Evolutionary conservation across 64 coral and sea anemone genomes (phyloP), one percentile per base, ranked within the genome.

Genomic region (Montipora capricornis): DNA sequence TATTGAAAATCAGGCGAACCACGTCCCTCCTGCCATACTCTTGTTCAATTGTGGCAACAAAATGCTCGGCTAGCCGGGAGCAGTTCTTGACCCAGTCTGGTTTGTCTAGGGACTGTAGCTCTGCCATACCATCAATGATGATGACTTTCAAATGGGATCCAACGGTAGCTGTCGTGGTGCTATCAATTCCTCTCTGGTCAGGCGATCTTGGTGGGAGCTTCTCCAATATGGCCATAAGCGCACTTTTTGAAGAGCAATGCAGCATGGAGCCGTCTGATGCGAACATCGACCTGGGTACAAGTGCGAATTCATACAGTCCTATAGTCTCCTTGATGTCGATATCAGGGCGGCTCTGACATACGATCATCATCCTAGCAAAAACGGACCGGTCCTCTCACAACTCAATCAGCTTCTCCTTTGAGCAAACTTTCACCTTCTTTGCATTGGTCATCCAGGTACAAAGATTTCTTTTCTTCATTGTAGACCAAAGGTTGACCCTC

Each of bases 61-160:
- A 88, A 49, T 88, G 47, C 16, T 88, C 69, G 0, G 66, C 85
- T 75, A 88, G 69, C 52, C 76, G 84, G 19, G 85, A 70, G 47
- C 16, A 88, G 70, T 52, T 88, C 70, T 52, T 88, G 26, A 88
- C 14, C 70, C 68, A 68, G 6, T 75, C 47, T 74, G 67, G 58
- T 49, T 87, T 87, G 62, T 74, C 44, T 55, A 88, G 70, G 26
- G 26, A 29, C 26, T 29, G 26, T 29, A 29, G 26, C 26, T 29
- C 26, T 29, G 26, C 0, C 26, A 29, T 29, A 29, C 26, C 26
- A 29, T 29, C 26, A 29, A 29, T 29, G 26, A 29, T 29, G 26
- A 29, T 29, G 22, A 22, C 20, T 74, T 74, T 74, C 46, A 49
- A 80, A n/a, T 49, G 5, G 46, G 24, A 3, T 80, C 51, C 48